A percentile compares a stretch with the other conserved stretches of the same genome.
Conservation (phyloP, 2,888 invertebrate genomes). For the Diabrotica balteata region DNA sequence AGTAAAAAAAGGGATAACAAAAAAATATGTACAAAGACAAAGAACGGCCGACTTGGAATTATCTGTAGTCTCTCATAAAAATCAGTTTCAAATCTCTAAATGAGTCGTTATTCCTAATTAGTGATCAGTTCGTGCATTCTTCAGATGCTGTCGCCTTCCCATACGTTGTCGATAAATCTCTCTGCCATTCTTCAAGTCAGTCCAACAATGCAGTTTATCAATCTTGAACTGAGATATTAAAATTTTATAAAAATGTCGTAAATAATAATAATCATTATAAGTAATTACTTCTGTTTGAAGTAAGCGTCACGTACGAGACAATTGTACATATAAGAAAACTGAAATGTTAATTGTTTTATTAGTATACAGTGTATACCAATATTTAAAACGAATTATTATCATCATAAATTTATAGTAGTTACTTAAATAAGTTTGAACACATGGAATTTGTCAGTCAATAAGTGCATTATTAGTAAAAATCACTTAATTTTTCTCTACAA, state of each 20-base stretch:
- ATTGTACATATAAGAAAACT: no score
- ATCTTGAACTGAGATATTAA: conserved; percentile 21
- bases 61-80: conserved; percentile 14
- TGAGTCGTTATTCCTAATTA: conserved; percentile 34
- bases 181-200: conserved; percentile 25
- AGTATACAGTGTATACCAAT: neutral
- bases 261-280: conserved; percentile 23
- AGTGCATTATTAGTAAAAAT: no score
- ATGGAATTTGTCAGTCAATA: no score
- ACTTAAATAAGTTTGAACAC: no score
- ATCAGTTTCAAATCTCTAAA: conserved; percentile 25
- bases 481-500: no score
- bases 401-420: no score
- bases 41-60: conserved; percentile 16
- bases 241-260: conserved; percentile 27
- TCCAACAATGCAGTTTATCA: conserved; percentile 32
- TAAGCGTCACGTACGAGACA: neutral
- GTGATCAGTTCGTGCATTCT: conserved; percentile 29
- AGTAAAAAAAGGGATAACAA: neutral
- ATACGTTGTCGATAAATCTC: conserved; percentile 27
- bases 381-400: no score
- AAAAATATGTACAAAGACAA: conserved; percentile 21
- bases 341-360: no score
- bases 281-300: conserved; percentile 11
- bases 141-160: conserved; percentile 25